Conservation (phyloP, 2,797 vertebrate species). For the Falco novaeseelandiae region DNA sequence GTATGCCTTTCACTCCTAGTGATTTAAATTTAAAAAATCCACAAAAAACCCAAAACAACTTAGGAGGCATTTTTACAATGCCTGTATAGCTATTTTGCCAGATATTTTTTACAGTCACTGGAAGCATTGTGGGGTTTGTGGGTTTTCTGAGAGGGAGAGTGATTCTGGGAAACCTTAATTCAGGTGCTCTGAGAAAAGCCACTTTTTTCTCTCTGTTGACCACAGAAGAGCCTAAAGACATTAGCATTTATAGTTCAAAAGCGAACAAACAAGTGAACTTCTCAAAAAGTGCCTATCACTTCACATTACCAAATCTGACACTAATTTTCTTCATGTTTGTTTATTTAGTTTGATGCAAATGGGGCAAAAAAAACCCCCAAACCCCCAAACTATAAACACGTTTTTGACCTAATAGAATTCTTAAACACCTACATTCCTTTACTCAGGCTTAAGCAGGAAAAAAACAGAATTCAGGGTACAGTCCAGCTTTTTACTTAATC, state of each 20-base stretch:
- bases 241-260: neutral
- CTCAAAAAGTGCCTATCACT: neutral
- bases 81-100: neutral
- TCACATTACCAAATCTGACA: neutral
- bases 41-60: too few species aligned
- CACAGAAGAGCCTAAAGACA: neutral
- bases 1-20: neutral
- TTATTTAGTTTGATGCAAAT: neutral
- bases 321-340: neutral
- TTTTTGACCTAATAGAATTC: neutral
- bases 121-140: neutral
- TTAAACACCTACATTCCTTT: neutral
- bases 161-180: neutral
- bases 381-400: neutral
- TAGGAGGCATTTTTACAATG: neutral
- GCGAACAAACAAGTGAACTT: neutral
- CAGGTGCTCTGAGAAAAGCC: neutral
- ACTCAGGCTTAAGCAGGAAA: neutral
- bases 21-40: too few species aligned
- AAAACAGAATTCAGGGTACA: neutral
- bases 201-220: neutral
- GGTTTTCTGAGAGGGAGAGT: neutral
- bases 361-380: fast-evolving
- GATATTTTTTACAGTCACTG: neutral
- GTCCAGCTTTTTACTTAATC: neutral